Base-by-base conservation (phyloP, 2,888 invertebrate genomes). In the Ochropleura plecta region DNA sequence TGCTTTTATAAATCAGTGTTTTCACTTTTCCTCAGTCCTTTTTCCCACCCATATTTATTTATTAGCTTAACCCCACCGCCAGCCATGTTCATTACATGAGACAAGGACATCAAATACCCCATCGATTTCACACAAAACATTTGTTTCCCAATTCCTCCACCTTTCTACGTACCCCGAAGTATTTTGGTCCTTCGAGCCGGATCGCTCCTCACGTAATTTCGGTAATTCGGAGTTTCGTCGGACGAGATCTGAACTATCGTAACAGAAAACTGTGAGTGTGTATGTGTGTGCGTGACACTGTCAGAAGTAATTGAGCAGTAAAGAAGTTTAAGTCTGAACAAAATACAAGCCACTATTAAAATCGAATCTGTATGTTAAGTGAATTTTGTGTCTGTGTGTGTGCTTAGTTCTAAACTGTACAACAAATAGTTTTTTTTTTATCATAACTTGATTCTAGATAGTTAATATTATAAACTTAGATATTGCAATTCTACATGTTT, bases 131-230 rank as follows among this genome's bases (percentile, higher is more conserved):
- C 20, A 14, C 14, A 42, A 59, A n/a, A 49, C 40, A 14, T 49
- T 55, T 63, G 9, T 51, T 64, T 51, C n/a, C 64, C 63, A 51
- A 42, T 18, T 55, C 57, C 77, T 46, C 20, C 77, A 67, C 65
- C 67, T 60, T 16, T 44, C 40, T 65, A 64, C 69, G 49, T 77
- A 65, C 78, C 83, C 78, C 8, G 77, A 30, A 63, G 20, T 74
- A 59, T 57, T 75, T 69, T 62, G 70, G 73, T 81, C 79, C 83
- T 83, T 81, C 67, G 73, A 68, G 75, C 77, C 81, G 81, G 77
- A 90, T 63, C 81, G 76, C 18, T 40, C 92, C 59, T 65, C 81
- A 7, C 78, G 78, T 66, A 76, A 78, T 81, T 81, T 78, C 48
- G 81, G 77, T 81, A 78, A 81, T 78, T 78, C 78, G 51, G 80